Percentiles rank a stretch among this genome's conserved stretches.
These are phyloP conservation scores for Amazona vittata DNA, from an alignment of 2,113 vertebrate genomes.

Conservation along the genomic window DNA sequence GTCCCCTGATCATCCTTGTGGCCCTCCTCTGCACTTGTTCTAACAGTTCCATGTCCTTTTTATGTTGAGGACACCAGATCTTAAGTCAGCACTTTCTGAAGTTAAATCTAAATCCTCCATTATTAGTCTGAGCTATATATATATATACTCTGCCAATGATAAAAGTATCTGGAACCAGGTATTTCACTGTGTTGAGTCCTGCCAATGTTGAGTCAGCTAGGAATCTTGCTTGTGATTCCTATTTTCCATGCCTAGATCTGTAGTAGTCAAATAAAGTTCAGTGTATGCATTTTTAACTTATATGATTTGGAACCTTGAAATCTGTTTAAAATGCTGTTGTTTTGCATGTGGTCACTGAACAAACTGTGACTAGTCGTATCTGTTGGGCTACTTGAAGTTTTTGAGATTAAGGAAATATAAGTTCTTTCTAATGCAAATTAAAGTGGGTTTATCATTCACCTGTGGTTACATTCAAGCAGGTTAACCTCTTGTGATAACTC, in stretches of 20 bases:
- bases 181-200: background rate
- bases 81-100: constrained; percentile 14
- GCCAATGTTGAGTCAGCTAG: background rate
- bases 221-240: background rate
- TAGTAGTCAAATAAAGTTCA: background rate
- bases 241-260: background rate
- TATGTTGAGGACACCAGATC: background rate
- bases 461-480: background rate
- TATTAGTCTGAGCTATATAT: background rate
- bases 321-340: background rate
- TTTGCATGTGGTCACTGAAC: background rate
- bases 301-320: background rate
- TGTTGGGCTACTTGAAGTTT: background rate
- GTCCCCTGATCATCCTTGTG: too few relatives aligned
- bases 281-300: background rate
- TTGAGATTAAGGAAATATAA: background rate
- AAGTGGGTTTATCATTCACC: background rate
- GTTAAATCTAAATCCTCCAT: background rate
- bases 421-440: background rate
- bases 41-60: too few relatives aligned
- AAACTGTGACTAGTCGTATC: background rate
- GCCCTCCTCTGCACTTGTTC: too few relatives aligned
- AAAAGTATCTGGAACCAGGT: background rate
- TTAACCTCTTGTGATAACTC: background rate
- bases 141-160: background rate